These are phyloP conservation scores for Sipha maydis DNA, from an alignment of 2,888 invertebrate species.

Conservation along the genomic window DNA sequence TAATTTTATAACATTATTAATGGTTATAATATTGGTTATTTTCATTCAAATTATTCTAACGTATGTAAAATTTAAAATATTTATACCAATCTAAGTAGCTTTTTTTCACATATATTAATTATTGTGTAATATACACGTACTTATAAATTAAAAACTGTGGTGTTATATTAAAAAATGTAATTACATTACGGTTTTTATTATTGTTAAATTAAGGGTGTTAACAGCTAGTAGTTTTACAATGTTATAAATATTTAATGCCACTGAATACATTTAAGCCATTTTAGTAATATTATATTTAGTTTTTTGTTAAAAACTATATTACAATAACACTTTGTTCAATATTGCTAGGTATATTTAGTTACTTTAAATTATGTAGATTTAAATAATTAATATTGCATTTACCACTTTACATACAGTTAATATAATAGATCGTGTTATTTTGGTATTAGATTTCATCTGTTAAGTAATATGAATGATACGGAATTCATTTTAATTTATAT, in stretches of 20 bases:
- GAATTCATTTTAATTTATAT: neutral
- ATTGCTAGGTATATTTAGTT: neutral
- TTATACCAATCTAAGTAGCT: neutral
- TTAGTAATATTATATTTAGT: neutral
- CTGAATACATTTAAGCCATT: constrained; percentile 25
- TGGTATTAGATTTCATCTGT: neutral
- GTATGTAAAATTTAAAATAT: neutral
- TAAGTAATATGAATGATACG: neutral
- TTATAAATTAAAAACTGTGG: neutral
- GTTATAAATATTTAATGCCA: constrained; percentile 21
- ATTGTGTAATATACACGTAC: neutral
- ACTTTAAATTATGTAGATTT: neutral
- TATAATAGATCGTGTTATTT: neutral
- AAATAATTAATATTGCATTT: neutral
- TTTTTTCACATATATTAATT: neutral
- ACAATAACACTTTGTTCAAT: neutral
- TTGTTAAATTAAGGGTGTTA: constrained; percentile 11
- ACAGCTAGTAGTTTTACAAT: neutral
- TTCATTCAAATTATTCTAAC: neutral
- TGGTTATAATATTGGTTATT: neutral
- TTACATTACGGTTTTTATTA: constrained; percentile 21
- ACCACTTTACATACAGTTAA: neutral
- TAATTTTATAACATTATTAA: neutral
- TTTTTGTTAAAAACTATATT: neutral
- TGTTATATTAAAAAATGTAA: neutral